phyloP scores from a whole-genome alignment of 2,797 vertebrate species.

The Neopelma chrysocephalum region DNA sequence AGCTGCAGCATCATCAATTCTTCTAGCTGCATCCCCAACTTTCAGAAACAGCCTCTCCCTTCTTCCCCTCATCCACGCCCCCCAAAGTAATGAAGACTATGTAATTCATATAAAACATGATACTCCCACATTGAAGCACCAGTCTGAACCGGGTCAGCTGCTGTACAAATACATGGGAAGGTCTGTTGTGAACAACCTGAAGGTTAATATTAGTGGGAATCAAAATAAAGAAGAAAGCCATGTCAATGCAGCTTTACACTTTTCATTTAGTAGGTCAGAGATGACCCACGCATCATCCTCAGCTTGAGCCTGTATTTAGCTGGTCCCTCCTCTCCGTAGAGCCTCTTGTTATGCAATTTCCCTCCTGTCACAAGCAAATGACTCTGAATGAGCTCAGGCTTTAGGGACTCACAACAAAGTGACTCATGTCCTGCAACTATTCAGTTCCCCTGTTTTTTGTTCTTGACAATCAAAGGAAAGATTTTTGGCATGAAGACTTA shows the following conservation, averaged over 20 bases:
- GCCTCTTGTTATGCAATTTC: background rate
- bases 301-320: background rate
- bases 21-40: background rate
- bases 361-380: background rate
- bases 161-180: background rate
- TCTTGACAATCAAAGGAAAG: background rate
- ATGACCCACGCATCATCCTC: background rate
- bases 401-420: background rate
- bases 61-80: background rate
- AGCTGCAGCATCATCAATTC: background rate
- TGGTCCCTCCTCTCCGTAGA: background rate
- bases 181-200: background rate
- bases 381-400: background rate
- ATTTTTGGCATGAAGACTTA: background rate
- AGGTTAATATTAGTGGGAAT: background rate
- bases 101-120: background rate
- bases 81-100: rapidly evolving
- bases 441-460: background rate
- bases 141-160: background rate
- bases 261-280: background rate
- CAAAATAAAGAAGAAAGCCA: background rate
- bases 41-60: background rate
- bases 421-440: background rate
- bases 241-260: background rate
- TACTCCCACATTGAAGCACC: background rate